phyloP scores from a whole-genome alignment of 2,797 vertebrate genomes.

The Esox lucius region DNA sequence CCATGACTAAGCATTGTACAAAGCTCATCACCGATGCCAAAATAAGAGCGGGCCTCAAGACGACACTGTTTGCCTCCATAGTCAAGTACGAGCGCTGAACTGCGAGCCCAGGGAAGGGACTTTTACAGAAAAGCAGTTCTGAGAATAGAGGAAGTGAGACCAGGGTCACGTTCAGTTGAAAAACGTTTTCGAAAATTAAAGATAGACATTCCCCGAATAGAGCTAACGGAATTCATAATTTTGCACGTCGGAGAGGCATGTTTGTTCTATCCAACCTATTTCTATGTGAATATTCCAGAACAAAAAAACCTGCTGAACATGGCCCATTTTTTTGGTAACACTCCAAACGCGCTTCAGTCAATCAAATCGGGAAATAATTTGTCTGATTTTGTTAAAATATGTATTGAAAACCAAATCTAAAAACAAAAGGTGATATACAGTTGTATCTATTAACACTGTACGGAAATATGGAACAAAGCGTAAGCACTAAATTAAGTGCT shows the following conservation, averaged over 20 bases:
- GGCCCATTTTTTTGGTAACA: constrained; percentile 13
- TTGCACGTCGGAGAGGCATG: no score
- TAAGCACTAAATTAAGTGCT: neutral
- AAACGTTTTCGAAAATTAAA: neutral
- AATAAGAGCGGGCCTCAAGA: constrained; percentile 72
- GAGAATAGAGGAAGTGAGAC: constrained; percentile 38
- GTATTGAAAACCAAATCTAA: neutral
- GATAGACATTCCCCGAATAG: no score
- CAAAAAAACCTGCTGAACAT: no score
- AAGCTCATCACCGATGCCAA: constrained; percentile 69
- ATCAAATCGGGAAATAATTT: constrained; percentile 29
- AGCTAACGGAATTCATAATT: neutral
- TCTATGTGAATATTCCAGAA: no score
- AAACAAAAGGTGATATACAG: neutral
- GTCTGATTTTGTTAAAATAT: neutral
- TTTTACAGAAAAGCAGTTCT: constrained; percentile 62
- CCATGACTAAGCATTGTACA: constrained; percentile 88
- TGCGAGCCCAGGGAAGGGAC: constrained; percentile 6
- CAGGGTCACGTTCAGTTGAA: no score
- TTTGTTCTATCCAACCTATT: no score
- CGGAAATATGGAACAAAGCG: neutral
- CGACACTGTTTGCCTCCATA: constrained; percentile 16
- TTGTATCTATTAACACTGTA: neutral
- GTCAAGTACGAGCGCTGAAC: neutral
- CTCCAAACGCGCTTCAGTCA: constrained; percentile 40